Conservation (phyloP, 2,888 invertebrate species). For the Laspeyria flexula region DNA sequence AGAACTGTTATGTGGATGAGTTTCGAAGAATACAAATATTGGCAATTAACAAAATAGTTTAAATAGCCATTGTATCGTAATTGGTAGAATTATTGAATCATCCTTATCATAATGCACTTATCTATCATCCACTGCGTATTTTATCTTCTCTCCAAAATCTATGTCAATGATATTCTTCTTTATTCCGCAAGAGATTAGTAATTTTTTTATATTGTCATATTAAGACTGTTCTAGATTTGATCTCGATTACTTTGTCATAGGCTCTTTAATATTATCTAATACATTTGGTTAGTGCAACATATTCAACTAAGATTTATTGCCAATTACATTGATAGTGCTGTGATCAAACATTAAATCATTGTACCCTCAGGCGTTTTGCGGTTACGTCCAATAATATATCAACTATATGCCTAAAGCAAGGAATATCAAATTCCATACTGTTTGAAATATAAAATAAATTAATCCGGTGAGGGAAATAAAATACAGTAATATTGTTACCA, state of each 20-base stretch:
- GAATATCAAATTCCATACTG: neutral
- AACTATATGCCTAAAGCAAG: slow-evolving; percentile 2
- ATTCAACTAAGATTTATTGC: slow-evolving; percentile 40
- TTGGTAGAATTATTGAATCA: no score
- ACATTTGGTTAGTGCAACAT: slow-evolving; percentile 38
- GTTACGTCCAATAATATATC: slow-evolving; percentile 25
- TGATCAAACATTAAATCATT: slow-evolving; percentile 35
- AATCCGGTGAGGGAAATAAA: no score
- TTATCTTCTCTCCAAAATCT: no score
- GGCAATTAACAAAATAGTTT: no score
- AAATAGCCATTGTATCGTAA: no score
- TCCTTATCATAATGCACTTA: no score
- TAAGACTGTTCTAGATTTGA: slow-evolving; percentile 34
- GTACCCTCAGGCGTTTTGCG: slow-evolving; percentile 23
- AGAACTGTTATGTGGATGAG: no score
- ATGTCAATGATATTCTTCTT: no score
- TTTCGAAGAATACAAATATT: no score
- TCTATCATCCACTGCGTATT: no score
- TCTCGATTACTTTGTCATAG: slow-evolving; percentile 33
- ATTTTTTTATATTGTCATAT: slow-evolving; percentile 26
- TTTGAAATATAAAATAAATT: slow-evolving; percentile 6
- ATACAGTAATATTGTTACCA: no score
- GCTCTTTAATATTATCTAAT: slow-evolving; percentile 31
- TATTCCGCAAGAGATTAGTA: slow-evolving; percentile 26
- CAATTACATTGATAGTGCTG: slow-evolving; percentile 30